These are phyloP conservation scores for Cepaea nemoralis DNA, from an alignment of 1,140 invertebrate genomes.

Conservation along the genomic window DNA sequence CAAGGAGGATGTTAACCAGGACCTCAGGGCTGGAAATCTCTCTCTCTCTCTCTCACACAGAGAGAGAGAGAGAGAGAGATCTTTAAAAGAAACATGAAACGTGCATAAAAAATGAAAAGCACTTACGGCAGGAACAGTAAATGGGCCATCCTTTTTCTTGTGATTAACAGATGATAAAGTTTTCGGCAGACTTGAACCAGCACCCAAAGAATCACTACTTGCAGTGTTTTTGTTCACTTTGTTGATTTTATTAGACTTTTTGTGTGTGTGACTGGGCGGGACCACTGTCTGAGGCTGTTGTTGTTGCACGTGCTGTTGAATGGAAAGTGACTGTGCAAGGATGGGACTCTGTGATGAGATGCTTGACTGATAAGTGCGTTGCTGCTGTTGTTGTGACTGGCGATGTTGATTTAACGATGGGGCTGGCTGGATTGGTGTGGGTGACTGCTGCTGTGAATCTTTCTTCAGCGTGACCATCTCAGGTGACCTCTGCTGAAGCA, in stretches of 20 bases:
- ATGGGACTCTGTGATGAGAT: conserved; percentile 15
- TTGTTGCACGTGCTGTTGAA: background rate
- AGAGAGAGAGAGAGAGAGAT: no score
- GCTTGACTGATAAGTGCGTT: background rate
- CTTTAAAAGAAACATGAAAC: no score
- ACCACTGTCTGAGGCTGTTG: background rate
- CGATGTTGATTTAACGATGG: conserved; percentile 28
- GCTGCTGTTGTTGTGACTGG: conserved; percentile 12
- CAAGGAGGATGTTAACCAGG: no score
- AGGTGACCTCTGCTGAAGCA: background rate
- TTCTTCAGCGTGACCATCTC: background rate
- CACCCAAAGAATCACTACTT: conserved; percentile 12
- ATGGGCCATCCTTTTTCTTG: conserved; percentile 32
- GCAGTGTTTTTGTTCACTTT: background rate
- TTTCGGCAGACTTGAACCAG: conserved; percentile 19
- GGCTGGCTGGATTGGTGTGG: background rate
- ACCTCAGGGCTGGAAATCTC: no score
- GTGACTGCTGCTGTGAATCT: conserved; percentile 9
- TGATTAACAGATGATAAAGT: background rate
- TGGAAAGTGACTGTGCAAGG: conserved; percentile 7
- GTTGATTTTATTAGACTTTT: conserved; percentile 4
- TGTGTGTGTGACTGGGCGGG: background rate
- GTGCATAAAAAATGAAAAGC: no score
- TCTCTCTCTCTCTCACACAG: no score
- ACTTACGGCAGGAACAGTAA: conserved; percentile 31